Base-by-base conservation (phyloP, 1,140 invertebrate genomes). In the Eurosta solidaginis region DNA sequence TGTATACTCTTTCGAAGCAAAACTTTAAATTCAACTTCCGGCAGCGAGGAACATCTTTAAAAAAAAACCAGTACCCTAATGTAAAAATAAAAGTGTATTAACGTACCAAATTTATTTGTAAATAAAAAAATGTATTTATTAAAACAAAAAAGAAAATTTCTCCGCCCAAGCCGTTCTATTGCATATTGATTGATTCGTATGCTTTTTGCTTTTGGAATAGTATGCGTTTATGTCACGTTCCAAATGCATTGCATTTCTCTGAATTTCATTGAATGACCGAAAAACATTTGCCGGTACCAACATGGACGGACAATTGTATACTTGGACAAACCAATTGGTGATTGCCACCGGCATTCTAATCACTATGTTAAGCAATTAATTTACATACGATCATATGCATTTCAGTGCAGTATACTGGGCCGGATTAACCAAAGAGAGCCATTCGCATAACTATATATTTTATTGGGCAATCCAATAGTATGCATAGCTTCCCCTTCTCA, bases 301-400 rank as follows among this genome's bases (percentile, higher is more conserved):
- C 29, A 10, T 17, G 14, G 54, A 29, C 29, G 54, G n/a, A n/a
- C n/a, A n/a, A n/a, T n/a, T n/a, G n/a, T n/a, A n/a, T n/a, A n/a
- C 27, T 36, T n/a, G n/a, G 3, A 40, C 59, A 7, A 20, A 33
- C n/a, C 59, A 68, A 52, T 52, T 52, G 49, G 59, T 20, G 33
- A 40, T 68, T 68, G 59, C 59, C 59, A 36, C 17, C 40, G 36
- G 59, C 59, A 68, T 68, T 68, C 59, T 68, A 68, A 68, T 68
- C 59, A 6, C 5, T 5, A 42, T 5, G 5, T 42, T 42, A 29
- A 59, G n/a, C 54, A 59, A 59, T 59, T 59, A 29, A 59, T 59
- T 33, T 59, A 33, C 12, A 25, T 42, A 22, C 25, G 20, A 10
- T 25, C 25, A 36, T 14, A 33, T 7, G 9, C 27, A n/a, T n/a